Evolutionary conservation across 2,797 vertebrate genomes (phyloP).

Genomic region (Picus viridis): DNA sequence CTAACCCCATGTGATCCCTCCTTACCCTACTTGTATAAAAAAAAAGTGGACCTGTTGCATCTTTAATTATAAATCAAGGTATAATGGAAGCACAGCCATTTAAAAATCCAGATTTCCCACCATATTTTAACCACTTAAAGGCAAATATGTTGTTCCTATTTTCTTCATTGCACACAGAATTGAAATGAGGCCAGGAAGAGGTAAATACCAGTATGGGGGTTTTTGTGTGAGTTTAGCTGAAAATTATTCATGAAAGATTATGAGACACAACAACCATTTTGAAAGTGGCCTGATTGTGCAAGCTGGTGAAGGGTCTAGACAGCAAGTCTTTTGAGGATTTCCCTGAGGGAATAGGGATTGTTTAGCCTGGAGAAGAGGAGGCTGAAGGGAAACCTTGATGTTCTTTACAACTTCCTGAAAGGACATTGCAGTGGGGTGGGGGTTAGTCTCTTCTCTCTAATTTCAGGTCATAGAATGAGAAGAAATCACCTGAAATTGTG

Average conservation of each 20-base stretch:
- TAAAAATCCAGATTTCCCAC: neutral
- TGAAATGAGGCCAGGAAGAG: neutral
- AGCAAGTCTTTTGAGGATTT: no score
- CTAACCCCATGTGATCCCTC: no score
- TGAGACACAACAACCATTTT: conserved; percentile 67
- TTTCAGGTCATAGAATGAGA: no score
- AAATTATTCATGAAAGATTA: conserved; percentile 67
- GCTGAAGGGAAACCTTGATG: no score
- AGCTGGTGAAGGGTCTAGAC: no score
- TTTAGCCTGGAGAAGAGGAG: no score
- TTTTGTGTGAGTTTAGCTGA: conserved; percentile 41
- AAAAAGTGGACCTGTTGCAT: conserved; percentile 9
- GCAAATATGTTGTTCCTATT: neutral
- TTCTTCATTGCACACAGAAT: neutral
- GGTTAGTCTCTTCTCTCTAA: no score
- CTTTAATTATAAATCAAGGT: neutral
- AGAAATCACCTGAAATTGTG: no score
- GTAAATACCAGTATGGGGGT: neutral
- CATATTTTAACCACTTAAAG: neutral
- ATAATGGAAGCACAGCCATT: neutral
- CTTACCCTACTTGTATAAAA: neutral
- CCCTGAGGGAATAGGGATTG: no score
- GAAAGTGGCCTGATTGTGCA: conserved; percentile 62
- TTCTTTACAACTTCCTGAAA: no score
- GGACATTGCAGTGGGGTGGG: no score